Evolutionary conservation across 1,140 invertebrate genomes (phyloP), one percentile per base, ranked within the genome.

Genomic region (Heliconius hermathena): DNA sequence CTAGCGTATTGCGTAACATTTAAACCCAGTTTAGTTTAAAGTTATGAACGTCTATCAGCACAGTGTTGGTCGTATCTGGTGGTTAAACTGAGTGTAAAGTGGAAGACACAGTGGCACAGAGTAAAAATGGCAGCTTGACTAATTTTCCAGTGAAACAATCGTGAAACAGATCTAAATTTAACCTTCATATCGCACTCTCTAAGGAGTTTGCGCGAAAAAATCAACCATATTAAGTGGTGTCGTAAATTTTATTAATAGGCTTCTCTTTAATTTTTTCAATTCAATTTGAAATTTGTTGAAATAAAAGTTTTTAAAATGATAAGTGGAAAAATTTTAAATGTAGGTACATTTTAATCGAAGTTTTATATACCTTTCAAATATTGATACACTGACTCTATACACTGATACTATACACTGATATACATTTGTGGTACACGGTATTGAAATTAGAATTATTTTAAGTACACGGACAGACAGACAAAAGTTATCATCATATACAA

Each of bases 1-100:
- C 84, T 49, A 88, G 71, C 26, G 78, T 77, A 29, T 84, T 86
- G 73, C 82, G 85, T 84, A 85, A 84, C 87, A 88, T 88, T 80
- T 82, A 73, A 80, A 83, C 72, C 73, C 16, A 73, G 76, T 76
- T 76, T 78, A 66, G 76, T 76, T 78, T 81, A 78, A 81, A 81
- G 36, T 74, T 74, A 72, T 36, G 54, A 81, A 78, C 76, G 46
- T 66, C n/a, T 66, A 70, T 72, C 74, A 78, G 78, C 76, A 76
- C 71, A 79, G 60, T 66, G 60, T 79, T 54, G 60, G 46, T 66
- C 77, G 76, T 77, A 46, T 82, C 82, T 73, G 82, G 81, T 80
- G 70, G 77, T 79, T 78, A 80, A 80, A 83, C 82, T 84, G 83
- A 78, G 82, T 82, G 9, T 54, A 74, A 49, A 80, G 73, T 82